phyloP scores from a whole-genome alignment of 2,888 invertebrate genomes.

The Drosophila planitibia region DNA sequence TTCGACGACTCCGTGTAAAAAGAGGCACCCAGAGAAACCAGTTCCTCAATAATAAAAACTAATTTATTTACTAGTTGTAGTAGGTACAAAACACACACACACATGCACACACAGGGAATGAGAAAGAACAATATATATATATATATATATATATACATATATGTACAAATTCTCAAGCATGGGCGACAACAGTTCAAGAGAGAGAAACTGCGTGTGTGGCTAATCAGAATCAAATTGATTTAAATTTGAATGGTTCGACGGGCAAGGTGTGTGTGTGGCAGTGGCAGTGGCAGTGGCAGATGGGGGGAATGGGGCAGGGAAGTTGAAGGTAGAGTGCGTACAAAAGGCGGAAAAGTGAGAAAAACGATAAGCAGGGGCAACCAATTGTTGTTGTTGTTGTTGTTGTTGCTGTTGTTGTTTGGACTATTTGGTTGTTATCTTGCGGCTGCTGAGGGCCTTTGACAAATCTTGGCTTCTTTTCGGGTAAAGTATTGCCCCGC shows the following conservation, averaged over 20 bases:
- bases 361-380: constrained; percentile 56
- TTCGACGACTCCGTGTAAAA: constrained; percentile 27
- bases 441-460: constrained; percentile 31
- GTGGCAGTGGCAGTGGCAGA: neutral
- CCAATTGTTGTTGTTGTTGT: constrained; percentile 27
- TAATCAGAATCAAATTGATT: constrained; percentile 83
- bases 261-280: constrained; percentile 58
- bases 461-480: constrained; percentile 23
- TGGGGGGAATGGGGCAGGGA: neutral
- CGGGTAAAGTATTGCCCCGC: constrained; percentile 17
- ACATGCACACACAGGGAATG: constrained; percentile 12
- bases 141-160: neutral
- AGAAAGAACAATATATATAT: constrained; percentile 24
- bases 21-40: constrained; percentile 59
- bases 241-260: constrained; percentile 78
- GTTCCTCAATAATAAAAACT: constrained; percentile 79
- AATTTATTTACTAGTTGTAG: constrained; percentile 80
- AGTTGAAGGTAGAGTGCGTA: constrained; percentile 6
- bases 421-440: constrained; percentile 32
- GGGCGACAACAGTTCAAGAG: constrained; percentile 47
- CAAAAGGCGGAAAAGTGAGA: constrained; percentile 51
- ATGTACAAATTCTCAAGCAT: constrained; percentile 20
- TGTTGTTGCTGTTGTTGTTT: constrained; percentile 21
- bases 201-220: constrained; percentile 77
- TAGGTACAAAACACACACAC: constrained; percentile 67